Base-by-base conservation (phyloP, 2,797 vertebrate species). In the Urosaurus nigricauda region DNA sequence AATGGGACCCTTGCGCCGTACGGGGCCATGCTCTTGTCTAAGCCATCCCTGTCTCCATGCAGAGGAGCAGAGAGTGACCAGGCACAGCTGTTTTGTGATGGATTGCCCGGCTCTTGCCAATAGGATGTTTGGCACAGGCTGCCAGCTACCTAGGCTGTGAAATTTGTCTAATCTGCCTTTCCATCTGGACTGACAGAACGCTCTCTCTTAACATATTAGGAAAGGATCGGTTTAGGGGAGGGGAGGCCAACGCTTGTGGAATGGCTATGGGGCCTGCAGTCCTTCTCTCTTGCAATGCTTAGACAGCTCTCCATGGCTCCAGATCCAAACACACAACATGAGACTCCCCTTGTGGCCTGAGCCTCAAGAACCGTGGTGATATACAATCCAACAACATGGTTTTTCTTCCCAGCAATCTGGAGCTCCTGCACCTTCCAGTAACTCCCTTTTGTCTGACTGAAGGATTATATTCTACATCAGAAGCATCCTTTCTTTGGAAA, bases 301-400 rank as follows among this genome's bases (percentile, higher is more conserved):
- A 73, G 83, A 89, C 77, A 74, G 83, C 14, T 85, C 78, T 85
- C 88, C 84, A 89, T 85, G 83, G 83, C 24, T 47, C 78, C 56
- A 8, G 29, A 19, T 53, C 68, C 88, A 89, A 89, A 81, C 86
- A 87, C 56, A 29, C 5, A 0, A 12, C 17, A 3, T 3, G 1
- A 32, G 29, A 3, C 40, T 68, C 84, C 56, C 74, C 19, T 11
- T 56, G 16, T 24, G 8, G 85, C 24, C 1, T 5, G 1, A 17
- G 63, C 32, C 51, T 60, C 8, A 6, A 32, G 71, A 32, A 37
- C n/a, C 1, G 4, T 0, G n/a, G 43, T 24, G 60, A 78, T 77
- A 56, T 53, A 53, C 58, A 70, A 47, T 29, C 60, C 80, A 21
- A 7, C 40, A 5, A n/a, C 32, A n/a, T 77, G 81, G 81, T 2